phyloP scores from a whole-genome alignment of 1,140 invertebrate species.

The Pinna nobilis region DNA sequence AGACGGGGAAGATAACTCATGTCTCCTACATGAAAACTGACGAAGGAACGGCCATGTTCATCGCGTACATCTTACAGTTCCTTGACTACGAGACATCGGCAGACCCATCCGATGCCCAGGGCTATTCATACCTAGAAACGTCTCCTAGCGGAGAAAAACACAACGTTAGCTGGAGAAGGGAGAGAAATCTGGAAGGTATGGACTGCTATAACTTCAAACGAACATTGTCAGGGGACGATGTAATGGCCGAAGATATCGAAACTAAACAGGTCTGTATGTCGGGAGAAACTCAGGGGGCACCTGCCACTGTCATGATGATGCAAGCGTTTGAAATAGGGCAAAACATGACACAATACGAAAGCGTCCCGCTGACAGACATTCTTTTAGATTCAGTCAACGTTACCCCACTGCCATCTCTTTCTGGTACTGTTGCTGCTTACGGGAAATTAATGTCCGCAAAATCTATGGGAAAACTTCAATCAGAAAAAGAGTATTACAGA shows the following conservation, averaged over 20 bases:
- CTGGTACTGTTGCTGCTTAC: neutral
- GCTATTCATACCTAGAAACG: neutral
- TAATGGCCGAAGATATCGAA: neutral
- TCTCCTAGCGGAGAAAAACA: neutral
- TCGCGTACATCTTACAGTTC: neutral
- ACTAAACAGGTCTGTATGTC: slow-evolving; percentile 5
- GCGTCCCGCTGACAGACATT: neutral
- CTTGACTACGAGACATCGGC: neutral
- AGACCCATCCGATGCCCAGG: neutral
- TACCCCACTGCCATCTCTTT: neutral
- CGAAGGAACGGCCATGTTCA: slow-evolving; percentile 1
- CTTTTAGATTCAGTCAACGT: neutral
- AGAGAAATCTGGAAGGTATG: slow-evolving; percentile 8
- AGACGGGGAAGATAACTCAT: neutral
- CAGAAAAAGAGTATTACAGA: too few species aligned
- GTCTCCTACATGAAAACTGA: neutral
- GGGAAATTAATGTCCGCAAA: neutral
- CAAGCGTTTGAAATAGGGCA: neutral
- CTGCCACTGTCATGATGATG: slow-evolving; percentile 2
- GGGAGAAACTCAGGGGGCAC: slow-evolving; percentile 7
- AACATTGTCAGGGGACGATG: neutral
- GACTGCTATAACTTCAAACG: slow-evolving; percentile 1
- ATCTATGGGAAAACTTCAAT: too few species aligned
- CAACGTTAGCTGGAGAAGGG: too few species aligned
- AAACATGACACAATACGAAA: neutral